Base-by-base conservation (phyloP, 2,113 vertebrate genomes). In the Camelus bactrianus region DNA sequence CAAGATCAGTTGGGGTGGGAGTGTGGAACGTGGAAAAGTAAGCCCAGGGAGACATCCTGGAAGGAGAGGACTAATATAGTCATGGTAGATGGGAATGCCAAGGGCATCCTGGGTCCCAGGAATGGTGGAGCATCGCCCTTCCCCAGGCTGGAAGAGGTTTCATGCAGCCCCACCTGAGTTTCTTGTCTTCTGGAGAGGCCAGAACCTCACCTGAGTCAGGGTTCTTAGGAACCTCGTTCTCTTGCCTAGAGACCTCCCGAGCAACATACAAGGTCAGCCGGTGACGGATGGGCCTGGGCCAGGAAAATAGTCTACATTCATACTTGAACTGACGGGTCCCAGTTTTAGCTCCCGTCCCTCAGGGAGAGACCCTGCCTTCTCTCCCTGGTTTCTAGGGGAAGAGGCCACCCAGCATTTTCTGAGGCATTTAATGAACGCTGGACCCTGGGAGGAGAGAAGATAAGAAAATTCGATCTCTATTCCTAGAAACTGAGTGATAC, bases 191-290 rank as follows among this genome's bases (percentile, higher is more conserved):
- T 10, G 64, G 42, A 69, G 52, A 60, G 26, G 5, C 15, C 64
- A 11, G 8, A 30, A 17, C 56, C 84, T 97, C 92, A 98, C 98
- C 97, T 87, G 97, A 73, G 20, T n/a, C 54, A 0, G 80, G 64
- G 0, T 80, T 95, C 88, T 95, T 84, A 1, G 84, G 15, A 10
- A 24, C 32, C 14, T 93, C n/a, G 0, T 86, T 86, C 14, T 93
- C 96, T 15, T 92, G 65, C 15, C 30, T 17, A 48, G 80, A 77
- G 60, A 91, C 52, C 20, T 97, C 97, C 73, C 48, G 93, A 17
- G 80, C 94, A 50, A 98, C 92, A 8, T 98, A 97, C 0, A 98
- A 96, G 85, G 97, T 98, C 54, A 98, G 85, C n/a, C 62, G 84
- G 56, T 98, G 98, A n/a, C 79, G 20, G 5, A 97, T 93, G 48